A percentile compares a stretch with the other conserved stretches of the same genome.
These are phyloP conservation scores for Abrostola tripartita DNA, from an alignment of 2,888 invertebrate genomes.

Conservation along the genomic window DNA sequence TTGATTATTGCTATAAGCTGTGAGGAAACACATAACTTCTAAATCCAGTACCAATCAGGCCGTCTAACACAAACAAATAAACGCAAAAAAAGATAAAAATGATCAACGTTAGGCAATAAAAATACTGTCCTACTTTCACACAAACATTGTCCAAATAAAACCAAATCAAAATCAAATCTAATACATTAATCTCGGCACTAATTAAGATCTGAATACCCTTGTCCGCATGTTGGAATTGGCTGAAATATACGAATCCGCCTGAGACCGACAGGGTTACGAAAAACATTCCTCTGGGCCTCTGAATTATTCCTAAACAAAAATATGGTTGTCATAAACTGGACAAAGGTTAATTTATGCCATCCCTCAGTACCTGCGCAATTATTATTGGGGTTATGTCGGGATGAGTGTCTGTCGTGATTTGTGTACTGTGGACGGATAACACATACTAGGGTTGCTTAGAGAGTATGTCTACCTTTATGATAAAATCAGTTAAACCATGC, in stretches of 20 bases:
- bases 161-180: slow-evolving; percentile 2
- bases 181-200: slow-evolving; percentile 22
- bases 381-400: slow-evolving; percentile 28
- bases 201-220: slow-evolving; percentile 23
- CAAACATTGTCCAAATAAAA: neutral
- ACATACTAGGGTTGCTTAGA: no score
- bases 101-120: neutral
- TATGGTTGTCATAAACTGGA: slow-evolving; percentile 48
- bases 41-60: no score
- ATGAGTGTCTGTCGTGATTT: slow-evolving; percentile 36
- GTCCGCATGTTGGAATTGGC: slow-evolving; percentile 15
- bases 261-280: slow-evolving; percentile 24
- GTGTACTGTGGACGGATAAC: slow-evolving; percentile 21
- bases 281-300: slow-evolving; percentile 35
- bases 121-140: neutral
- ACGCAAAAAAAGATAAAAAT: no score
- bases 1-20: no score
- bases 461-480: no score
- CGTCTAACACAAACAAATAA: no score
- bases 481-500: no score
- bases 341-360: slow-evolving; percentile 56
- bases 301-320: slow-evolving; percentile 53
- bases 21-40: no score
- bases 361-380: slow-evolving; percentile 27
- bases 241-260: slow-evolving; percentile 25